Evolutionary conservation across 2,797 vertebrate species (phyloP), one percentile per base, ranked within the genome.

Genomic region (Falco naumanni): DNA sequence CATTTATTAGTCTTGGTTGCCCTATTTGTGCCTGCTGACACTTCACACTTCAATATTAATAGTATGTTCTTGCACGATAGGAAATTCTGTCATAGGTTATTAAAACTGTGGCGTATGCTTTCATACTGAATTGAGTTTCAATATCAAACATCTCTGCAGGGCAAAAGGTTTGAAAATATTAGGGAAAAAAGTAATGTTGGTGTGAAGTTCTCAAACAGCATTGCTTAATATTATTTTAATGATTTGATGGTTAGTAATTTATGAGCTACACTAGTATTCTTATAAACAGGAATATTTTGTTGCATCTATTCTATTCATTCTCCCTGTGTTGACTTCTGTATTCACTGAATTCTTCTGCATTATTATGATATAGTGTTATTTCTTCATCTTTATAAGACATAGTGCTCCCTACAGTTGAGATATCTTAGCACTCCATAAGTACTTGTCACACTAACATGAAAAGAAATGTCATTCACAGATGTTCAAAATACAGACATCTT

Each of bases 61-160:
- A 84, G n/a, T 16, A 45, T 2, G 0, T 25, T 93, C 90, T 80
- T 87, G 59, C 69, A 74, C 12, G 2, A 78, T 57, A 82, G 71
- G 86, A 93, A 94, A 93, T 89, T 95, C 59, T 96, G 75, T 94
- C 86, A 92, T 45, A 92, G 50, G 39, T 92, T 90, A 77, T 80
- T 84, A 94, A 87, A 93, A 80, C 19, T 59, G 17, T 16, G 75
- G 34, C 13, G 6, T 76, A 12, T 70, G 33, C 8, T 86, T 94
- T 95, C 53, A n/a, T n/a, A 65, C 18, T 37, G 54, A 94, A 85
- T 54, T 68, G 7, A 87, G 11, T 71, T 95, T 41, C 25, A 87
- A 31, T 48, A 91, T 85, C 34, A 69, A 88, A 95, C 91, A 41
- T 65, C 34, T 95, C 22, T 64, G 29, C 48, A 72, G 9, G 43